Base-by-base conservation (phyloP, 2,888 invertebrate species). In the Hololepta plana region DNA sequence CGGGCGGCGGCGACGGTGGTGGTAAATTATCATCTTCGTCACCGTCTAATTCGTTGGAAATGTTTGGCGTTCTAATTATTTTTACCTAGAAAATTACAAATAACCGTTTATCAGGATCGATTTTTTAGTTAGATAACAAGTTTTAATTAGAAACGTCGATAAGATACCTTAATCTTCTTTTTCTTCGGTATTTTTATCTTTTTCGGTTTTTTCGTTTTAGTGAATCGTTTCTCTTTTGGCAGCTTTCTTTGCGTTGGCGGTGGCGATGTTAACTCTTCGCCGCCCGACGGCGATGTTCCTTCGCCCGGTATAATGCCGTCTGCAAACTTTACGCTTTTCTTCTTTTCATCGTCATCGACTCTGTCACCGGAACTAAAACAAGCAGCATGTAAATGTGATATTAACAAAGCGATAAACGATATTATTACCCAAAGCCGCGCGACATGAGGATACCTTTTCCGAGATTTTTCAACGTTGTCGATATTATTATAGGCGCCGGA, bases 271-370 rank as follows among this genome's bases (percentile, higher is more conserved):
- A 67, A 56, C 32, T 69, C 69, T 38, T 68, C 66, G 2, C 62
- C 63, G 2, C 60, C 64, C 14, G 63, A 64, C 0, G 64, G 62
- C 29, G 63, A 63, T 2, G 63, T 64, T 2, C 64, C 64, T 37
- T 64, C 64, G 1, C 64, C 69, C 1, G 69, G 69, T 31, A 55
- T 54, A 10, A 69, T 51, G 3, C 67, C 68, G 43, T 69, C 68
- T 3, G 67, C 67, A 39, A 70, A 70, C 37, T 62, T 62, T 3
- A 70, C 69, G 4, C 51, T 54, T 37, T 64, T 62, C 28, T 50
- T 47, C 17, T 32, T 35, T 27, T 30, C 34, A n/a, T n/a, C n/a
- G n/a, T n/a, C n/a, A n/a, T n/a, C n/a, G n/a, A n/a, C n/a, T n/a
- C n/a, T n/a, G n/a, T n/a, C n/a, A n/a, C n/a, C n/a, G n/a, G n/a